phyloP scores from a whole-genome alignment of 2,113 vertebrate genomes.

The Serranochromis macrocephalus region DNA sequence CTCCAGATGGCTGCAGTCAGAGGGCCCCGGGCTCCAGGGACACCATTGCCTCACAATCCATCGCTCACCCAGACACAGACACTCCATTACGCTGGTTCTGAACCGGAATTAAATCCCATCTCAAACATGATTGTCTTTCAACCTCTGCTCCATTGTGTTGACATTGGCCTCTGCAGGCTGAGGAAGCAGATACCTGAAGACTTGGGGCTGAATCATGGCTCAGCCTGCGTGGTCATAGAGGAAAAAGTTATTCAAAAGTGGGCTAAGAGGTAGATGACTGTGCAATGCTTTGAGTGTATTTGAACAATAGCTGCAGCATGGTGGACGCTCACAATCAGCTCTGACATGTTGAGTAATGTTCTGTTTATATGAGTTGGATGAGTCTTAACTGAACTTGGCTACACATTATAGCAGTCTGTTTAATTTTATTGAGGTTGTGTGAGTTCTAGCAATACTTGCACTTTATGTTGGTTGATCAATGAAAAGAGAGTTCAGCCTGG shows the following conservation, averaged over 20 bases:
- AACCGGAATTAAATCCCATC: slow-evolving; percentile 57
- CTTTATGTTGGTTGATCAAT: slow-evolving; percentile 10
- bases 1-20: slow-evolving; percentile 63
- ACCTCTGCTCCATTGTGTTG: slow-evolving; percentile 36
- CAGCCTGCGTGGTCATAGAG: not conserved
- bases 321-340: slow-evolving; percentile 28
- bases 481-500: slow-evolving; percentile 29
- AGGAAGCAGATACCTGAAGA: slow-evolving; percentile 1
- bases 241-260: slow-evolving; percentile 1
- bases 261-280: slow-evolving; percentile 7
- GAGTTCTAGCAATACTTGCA: slow-evolving; percentile 32
- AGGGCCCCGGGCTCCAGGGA: slow-evolving; percentile 42
- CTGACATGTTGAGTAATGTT: slow-evolving; percentile 30
- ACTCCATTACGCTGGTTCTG: slow-evolving; percentile 52
- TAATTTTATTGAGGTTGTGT: slow-evolving; percentile 28
- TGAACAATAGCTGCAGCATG: slow-evolving; percentile 32
- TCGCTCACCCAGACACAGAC: slow-evolving; percentile 46
- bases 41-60: slow-evolving; percentile 17
- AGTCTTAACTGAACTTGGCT: slow-evolving; percentile 44
- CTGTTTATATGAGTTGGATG: slow-evolving; percentile 9
- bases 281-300: slow-evolving; percentile 31
- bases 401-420: slow-evolving; percentile 33
- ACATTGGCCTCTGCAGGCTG: slow-evolving; percentile 20
- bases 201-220: not conserved
- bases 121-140: slow-evolving; percentile 49